Evolutionary conservation across 2,888 invertebrate genomes (phyloP), one percentile per base, ranked within the genome.

Genomic region (Hypolimnas misippus): DNA sequence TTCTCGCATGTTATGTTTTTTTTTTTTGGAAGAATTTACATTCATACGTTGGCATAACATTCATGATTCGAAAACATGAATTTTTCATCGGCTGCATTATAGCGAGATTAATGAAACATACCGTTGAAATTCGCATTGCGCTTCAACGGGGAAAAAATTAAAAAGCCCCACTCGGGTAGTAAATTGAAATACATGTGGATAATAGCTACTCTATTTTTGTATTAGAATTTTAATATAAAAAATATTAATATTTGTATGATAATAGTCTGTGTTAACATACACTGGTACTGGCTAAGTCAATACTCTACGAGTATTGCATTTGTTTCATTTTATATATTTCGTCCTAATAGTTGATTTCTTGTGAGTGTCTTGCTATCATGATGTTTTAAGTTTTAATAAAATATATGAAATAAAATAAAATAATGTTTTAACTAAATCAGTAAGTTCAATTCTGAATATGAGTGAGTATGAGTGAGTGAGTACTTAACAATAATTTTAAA

Each of bases 21-120:
- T 46, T 46, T 46, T 19, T 17, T 10, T n/a, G n/a, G n/a, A n/a
- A n/a, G 21, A 19, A 29, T 49, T 49, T 25, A 16, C 49, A 33
- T 17, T 52, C 52, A 33, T 12, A 10, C 25, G 25, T 29, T 52
- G n/a, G 52, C n/a, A 17, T 35, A 51, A 31, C 51, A 52, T 53
- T 52, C 21, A 44, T 52, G 40, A 29, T 59, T 35, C 50, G 51
- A 63, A 63, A 59, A 55, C 35, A 59, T 35, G 54, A 55, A 51
- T 55, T 55, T 54, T 51, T 42, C 55, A 59, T 59, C 55, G 51
- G 51, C 53, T 63, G 59, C 59, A 54, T 56, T 60, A 56, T 56
- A 53, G 46, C 44, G 42, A 57, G 42, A 29, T 65, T 53, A 64
- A 57, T 59, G 49, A 54, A 63, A 60, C 52, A 60, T 60, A 53